Conservation (phyloP, 1,140 invertebrate genomes). For the Cherax destructor region DNA sequence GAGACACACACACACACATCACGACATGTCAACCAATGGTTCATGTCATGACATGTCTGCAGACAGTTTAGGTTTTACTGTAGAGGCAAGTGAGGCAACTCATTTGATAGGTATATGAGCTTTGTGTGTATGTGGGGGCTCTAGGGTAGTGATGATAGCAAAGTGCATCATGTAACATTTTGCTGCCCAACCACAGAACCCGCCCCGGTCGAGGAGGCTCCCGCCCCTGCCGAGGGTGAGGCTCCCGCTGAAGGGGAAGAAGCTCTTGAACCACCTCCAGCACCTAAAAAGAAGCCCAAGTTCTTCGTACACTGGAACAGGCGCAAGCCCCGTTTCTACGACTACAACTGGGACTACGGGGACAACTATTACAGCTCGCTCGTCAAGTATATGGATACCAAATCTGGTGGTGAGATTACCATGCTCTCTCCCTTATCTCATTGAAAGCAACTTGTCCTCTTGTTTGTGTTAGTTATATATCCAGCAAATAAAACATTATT, state of each 20-base stretch:
- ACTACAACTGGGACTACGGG: conserved; percentile 72
- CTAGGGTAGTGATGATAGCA: neutral
- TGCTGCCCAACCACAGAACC: neutral
- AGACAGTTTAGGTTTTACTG: no score
- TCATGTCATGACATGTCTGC: no score
- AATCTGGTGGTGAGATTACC: conserved; percentile 42
- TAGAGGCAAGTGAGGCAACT: no score
- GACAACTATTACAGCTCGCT: conserved; percentile 70
- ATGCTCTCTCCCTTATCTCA: neutral
- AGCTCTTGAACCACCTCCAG: conserved; percentile 60
- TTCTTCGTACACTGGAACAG: conserved; percentile 72
- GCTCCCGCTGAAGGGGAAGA: conserved; percentile 56
- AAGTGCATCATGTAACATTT: neutral
- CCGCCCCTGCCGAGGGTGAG: conserved; percentile 19
- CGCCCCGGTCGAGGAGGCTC: conserved; percentile 27
- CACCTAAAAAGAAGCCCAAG: conserved; percentile 71
- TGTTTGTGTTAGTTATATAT: no score
- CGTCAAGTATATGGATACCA: conserved; percentile 69
- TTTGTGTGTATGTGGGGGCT: neutral
- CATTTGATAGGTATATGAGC: no score
- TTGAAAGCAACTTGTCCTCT: neutral
- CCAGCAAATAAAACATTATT: no score
- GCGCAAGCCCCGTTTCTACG: conserved; percentile 70
- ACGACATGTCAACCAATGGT: no score
- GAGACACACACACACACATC: no score